Evolutionary conservation across 2,888 invertebrate genomes (phyloP), one percentile per base, ranked within the genome.

Genomic region (Hemicrepidius hirtus): DNA sequence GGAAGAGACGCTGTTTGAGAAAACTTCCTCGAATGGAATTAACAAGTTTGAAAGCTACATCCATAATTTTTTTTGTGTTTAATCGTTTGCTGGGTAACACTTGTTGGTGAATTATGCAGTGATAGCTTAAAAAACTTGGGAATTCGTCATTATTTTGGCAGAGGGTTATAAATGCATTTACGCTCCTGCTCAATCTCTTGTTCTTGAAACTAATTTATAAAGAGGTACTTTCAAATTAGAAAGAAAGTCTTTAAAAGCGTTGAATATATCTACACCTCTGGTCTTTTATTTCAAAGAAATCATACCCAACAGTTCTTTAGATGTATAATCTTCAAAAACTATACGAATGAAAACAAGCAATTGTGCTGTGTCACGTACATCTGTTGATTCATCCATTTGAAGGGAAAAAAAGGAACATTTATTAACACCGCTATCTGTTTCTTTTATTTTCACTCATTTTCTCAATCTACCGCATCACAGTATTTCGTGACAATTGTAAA

Each of bases 271-370:
- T 28, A 60, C 60, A 60, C 40, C 60, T 60, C 28, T 75, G 63
- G 78, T 74, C 40, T 59, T 68, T 69, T 57, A 69, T 62, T 73
- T 77, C 70, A 77, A 75, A 67, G 67, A 67, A 72, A 76, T 72
- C 50, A 70, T 72, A 13, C 35, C 71, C 57, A 76, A 64, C 62
- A 73, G 60, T 73, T 75, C 70, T 75, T 73, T 76, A 66, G 46
- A 71, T 32, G 71, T 69, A 55, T 63, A 74, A 76, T 76, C 74
- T 28, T 75, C 18, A 67, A 76, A 64, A 70, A 71, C 62, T 55
- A 75, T 57, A 53, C 73, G 62, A 73, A 75, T 73, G 24, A 75
- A 76, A 68, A 75, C 28, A 68, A 70, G 68, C 62, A 76, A 68
- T 50, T 75, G 68, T 59, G 73, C 69, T 35, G 69, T 73, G 40